Conservation (phyloP, 1,140 invertebrate species). For the Paralvinella palmiformis region DNA sequence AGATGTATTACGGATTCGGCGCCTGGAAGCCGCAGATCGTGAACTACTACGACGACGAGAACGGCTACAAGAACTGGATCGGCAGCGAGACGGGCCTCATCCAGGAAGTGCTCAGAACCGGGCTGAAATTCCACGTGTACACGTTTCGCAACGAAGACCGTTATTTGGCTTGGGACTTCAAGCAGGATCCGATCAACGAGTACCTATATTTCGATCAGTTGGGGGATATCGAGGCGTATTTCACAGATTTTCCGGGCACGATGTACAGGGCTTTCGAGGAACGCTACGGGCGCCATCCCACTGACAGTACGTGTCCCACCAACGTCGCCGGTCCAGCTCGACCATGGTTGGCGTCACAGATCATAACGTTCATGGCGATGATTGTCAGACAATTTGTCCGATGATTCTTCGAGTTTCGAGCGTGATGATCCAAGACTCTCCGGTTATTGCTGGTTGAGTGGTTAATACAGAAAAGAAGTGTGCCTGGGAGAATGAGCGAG, state of each 20-base stretch:
- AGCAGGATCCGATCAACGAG: neutral
- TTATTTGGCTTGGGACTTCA: conserved; percentile 5
- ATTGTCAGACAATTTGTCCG: too few species aligned
- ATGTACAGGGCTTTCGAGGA: too few species aligned
- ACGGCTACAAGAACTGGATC: neutral
- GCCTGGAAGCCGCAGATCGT: neutral
- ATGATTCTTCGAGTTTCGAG: too few species aligned
- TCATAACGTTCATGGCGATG: too few species aligned
- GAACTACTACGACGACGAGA: neutral
- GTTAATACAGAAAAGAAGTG: too few species aligned
- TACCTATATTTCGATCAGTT: neutral
- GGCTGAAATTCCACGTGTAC: conserved; percentile 15
- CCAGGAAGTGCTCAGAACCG: neutral
- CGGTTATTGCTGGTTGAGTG: too few species aligned
- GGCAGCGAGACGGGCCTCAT: conserved; percentile 8
- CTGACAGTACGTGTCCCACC: too few species aligned
- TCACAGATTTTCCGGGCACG: conserved; percentile 4
- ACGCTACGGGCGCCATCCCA: too few species aligned
- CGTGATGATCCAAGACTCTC: too few species aligned
- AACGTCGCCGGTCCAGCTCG: too few species aligned
- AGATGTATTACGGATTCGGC: neutral
- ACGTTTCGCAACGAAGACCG: conserved; percentile 15
- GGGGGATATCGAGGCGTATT: neutral
- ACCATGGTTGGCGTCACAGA: too few species aligned
- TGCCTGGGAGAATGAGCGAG: too few species aligned